A percentile compares a stretch with the other conserved stretches of the same genome.
phyloP scores from a whole-genome alignment of 2,797 vertebrate species.

The Petrocephalus schoutedeni region DNA sequence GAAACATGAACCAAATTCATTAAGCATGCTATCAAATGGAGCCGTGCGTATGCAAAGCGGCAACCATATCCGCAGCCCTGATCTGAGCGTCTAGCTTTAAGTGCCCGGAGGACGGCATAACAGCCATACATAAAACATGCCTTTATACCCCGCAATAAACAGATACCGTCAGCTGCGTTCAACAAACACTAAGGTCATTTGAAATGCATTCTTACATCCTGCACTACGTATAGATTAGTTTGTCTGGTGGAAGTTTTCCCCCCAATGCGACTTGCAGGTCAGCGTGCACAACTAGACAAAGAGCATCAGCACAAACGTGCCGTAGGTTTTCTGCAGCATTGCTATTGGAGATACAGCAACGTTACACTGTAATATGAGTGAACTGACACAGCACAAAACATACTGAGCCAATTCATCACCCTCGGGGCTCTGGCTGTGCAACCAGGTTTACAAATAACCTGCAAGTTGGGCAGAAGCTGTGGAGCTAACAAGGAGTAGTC shows the following conservation, averaged over 20 bases:
- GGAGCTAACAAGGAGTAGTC: not conserved
- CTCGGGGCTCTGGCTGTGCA: not conserved
- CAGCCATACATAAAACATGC: slow-evolving; percentile 8
- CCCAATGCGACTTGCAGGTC: not conserved
- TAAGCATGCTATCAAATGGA: not conserved
- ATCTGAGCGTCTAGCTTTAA: not conserved
- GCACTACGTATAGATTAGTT: not conserved
- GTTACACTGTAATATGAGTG: not conserved
- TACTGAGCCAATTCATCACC: not conserved
- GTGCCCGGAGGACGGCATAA: not conserved
- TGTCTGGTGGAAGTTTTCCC: not conserved
- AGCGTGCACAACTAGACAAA: not conserved
- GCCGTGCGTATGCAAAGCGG: not conserved
- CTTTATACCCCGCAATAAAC: not conserved
- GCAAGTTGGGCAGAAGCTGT: not conserved
- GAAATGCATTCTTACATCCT: not conserved
- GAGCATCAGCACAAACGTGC: not conserved
- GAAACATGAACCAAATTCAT: not conserved
- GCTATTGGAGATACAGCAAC: not conserved
- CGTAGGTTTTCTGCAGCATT: not conserved
- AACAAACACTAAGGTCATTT: not conserved
- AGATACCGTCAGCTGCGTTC: not conserved
- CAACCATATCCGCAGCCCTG: not conserved
- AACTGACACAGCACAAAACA: not conserved
- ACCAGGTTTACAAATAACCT: not conserved